Percentiles rank a stretch among this genome's conserved stretches.
Evolutionary conservation across 2,797 vertebrate species (phyloP).

Genomic region (Catharus ustulatus): DNA sequence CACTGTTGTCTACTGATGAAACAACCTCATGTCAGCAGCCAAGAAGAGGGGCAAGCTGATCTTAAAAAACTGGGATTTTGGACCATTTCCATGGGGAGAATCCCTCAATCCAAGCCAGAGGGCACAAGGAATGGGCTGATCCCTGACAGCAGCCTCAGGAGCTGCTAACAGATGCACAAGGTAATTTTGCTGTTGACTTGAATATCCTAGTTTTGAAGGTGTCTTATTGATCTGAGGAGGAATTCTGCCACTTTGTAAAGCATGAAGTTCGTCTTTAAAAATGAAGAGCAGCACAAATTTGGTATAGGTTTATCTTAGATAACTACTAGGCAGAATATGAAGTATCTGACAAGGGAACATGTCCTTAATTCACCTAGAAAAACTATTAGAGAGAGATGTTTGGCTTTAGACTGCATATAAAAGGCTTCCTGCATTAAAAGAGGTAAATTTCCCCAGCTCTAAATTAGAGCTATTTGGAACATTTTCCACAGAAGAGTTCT

Average conservation of each 20-base stretch:
- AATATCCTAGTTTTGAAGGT: neutral
- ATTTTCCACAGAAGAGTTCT: constrained; percentile 61
- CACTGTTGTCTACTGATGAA: neutral
- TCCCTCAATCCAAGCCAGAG: neutral
- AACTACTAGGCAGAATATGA: neutral
- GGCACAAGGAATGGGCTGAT: neutral
- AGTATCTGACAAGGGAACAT: neutral
- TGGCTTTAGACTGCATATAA: constrained; percentile 55
- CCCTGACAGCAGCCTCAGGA: neutral
- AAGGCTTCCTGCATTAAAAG: constrained; percentile 57
- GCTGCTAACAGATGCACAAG: neutral
- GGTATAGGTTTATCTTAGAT: neutral
- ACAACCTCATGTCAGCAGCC: neutral
- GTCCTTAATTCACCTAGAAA: constrained; percentile 56
- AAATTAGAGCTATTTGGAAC: constrained; percentile 69
- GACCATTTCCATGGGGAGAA: neutral
- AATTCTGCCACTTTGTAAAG: neutral
- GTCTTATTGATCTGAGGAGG: neutral
- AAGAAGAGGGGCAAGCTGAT: neutral
- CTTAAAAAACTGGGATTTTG: neutral
- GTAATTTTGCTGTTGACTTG: neutral
- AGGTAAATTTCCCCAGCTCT: constrained; percentile 48
- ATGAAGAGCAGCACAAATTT: neutral
- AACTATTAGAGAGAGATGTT: constrained; percentile 60
- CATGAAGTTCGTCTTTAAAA: neutral